Conservation (phyloP, 2,797 vertebrate genomes). For the Anguilla marmorata region DNA sequence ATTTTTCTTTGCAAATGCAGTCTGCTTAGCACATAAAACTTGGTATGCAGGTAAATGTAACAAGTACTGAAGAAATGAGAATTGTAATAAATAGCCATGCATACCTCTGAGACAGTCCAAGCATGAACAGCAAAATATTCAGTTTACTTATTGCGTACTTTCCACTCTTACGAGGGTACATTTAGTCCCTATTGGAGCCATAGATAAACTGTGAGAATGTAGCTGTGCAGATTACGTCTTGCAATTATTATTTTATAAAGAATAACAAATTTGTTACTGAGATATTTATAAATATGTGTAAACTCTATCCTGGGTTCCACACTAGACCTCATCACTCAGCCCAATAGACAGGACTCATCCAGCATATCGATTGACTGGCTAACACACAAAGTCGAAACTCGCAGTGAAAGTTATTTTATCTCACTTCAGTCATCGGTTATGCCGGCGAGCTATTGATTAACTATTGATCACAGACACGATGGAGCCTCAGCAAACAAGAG, state of each 20-base stretch:
- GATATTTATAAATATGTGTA: conserved; percentile 9
- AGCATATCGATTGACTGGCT: neutral
- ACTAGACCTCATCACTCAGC: neutral
- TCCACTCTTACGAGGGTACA: no score
- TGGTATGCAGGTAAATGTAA: neutral
- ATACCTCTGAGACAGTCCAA: no score
- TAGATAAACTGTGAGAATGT: no score
- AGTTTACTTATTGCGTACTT: no score
- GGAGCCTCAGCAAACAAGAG: neutral
- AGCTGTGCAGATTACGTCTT: neutral
- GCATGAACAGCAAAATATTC: no score
- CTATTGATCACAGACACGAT: neutral
- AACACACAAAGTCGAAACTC: neutral
- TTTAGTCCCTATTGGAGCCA: no score
- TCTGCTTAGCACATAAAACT: neutral
- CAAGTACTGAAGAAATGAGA: neutral
- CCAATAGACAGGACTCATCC: neutral
- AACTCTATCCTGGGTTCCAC: neutral
- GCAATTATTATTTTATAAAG: no score
- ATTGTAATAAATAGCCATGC: neutral
- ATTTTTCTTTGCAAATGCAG: neutral
- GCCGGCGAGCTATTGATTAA: neutral
- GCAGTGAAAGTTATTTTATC: neutral
- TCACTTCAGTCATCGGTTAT: neutral
- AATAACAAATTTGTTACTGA: neutral